Conservation (phyloP, 2,113 vertebrate species). For the Notothenia coriiceps region DNA sequence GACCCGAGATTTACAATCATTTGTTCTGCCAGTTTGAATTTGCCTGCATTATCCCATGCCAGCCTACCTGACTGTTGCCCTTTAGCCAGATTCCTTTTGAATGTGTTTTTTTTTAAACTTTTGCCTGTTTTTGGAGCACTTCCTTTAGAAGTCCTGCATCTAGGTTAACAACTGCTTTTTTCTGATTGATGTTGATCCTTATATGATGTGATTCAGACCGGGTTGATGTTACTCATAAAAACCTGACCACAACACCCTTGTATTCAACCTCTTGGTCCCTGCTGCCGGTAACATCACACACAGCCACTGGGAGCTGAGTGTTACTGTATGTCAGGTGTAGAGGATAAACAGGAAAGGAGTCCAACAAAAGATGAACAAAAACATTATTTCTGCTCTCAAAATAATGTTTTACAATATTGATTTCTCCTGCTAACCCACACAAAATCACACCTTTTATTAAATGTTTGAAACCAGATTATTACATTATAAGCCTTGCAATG, state of each 20-base stretch:
- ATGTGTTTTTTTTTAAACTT: neutral
- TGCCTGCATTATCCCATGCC: neutral
- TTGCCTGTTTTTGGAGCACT: neutral
- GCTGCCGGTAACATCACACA: neutral
- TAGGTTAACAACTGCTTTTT: neutral
- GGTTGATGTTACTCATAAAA: neutral
- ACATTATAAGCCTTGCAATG: neutral
- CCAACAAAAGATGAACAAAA: no score
- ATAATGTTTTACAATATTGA: no score
- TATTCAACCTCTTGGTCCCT: neutral
- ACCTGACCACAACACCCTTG: neutral
- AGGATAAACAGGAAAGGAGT: neutral
- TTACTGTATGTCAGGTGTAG: constrained; percentile 9
- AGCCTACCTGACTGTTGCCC: neutral
- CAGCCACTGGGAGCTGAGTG: constrained; percentile 26
- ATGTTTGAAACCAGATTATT: neutral
- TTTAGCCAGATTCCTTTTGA: neutral
- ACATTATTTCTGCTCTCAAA: no score
- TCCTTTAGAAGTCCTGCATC: neutral
- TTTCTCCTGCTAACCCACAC: neutral
- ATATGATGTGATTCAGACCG: no score
- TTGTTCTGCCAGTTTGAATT: neutral
- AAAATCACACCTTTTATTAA: neutral
- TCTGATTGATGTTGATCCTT: neutral
- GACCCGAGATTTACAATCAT: neutral